Percentiles rank a stretch among this genome's conserved stretches.
Conservation (phyloP, 1,140 invertebrate genomes). For the Zaprionus davidi region DNA sequence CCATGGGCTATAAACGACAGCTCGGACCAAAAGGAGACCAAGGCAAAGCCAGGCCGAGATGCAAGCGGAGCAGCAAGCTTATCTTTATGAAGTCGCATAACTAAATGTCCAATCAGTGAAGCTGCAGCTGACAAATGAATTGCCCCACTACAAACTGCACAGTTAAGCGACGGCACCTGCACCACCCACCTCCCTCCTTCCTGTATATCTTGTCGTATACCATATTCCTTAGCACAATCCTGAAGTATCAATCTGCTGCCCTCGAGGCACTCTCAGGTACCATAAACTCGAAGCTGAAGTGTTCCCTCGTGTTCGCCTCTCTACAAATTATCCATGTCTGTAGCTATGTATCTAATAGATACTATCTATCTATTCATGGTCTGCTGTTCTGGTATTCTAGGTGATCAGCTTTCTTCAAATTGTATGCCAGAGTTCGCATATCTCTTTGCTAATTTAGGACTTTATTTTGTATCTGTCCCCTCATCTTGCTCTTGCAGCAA, state of each 20-base stretch:
- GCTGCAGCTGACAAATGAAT: constrained; percentile 66
- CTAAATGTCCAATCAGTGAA: constrained; percentile 72
- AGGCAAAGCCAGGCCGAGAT: not conserved
- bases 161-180: not conserved
- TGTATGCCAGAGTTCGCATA: not conserved
- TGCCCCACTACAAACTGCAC: constrained; percentile 2
- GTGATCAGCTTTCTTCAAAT: not conserved
- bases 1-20: constrained; percentile 72
- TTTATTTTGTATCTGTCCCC: not conserved
- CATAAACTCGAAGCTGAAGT: not conserved
- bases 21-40: constrained; percentile 2
- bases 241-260: not conserved
- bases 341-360: not conserved
- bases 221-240: not conserved
- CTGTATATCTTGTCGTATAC: not conserved
- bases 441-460: not conserved
- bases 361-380: not conserved
- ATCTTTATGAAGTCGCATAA: constrained; percentile 78
- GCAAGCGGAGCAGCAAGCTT: constrained; percentile 43
- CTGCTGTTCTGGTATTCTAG: not conserved
- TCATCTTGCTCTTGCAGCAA: constrained; percentile 8
- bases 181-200: not conserved
- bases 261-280: not conserved
- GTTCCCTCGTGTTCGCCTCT: not conserved
- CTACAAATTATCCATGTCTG: not conserved